Conservation (phyloP, 1,140 invertebrate genomes). For the Drosophila oshimai region DNA sequence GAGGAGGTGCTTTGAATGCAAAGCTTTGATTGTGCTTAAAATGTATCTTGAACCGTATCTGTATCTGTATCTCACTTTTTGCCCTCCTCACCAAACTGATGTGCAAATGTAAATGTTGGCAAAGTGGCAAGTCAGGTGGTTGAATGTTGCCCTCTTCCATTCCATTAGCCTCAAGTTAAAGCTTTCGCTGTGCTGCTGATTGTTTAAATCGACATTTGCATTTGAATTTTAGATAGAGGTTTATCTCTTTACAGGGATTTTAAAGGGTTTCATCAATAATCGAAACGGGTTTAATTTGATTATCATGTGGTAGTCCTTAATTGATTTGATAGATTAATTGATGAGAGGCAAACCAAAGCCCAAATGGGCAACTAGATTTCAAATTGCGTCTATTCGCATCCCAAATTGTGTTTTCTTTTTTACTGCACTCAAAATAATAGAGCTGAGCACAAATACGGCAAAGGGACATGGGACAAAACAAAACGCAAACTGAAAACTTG, state of each 20-base stretch:
- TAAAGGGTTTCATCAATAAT: neutral
- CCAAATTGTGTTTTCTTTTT: constrained; percentile 58
- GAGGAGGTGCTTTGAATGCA: constrained; percentile 35
- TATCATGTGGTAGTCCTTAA: constrained; percentile 47
- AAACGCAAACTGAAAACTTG: neutral
- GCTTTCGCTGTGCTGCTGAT: constrained; percentile 17
- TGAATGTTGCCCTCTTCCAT: constrained; percentile 44
- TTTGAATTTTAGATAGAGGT: constrained; percentile 11
- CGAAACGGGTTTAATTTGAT: constrained; percentile 58
- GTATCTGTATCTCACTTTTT: constrained; percentile 51
- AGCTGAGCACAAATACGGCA: constrained; percentile 40
- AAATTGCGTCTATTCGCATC: no score
- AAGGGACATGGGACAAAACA: constrained; percentile 14
- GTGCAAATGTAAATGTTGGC: constrained; percentile 60
- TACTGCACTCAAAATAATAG: constrained; percentile 74
- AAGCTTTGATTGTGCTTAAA: constrained; percentile 63
- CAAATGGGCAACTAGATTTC: constrained; percentile 5
- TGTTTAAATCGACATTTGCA: constrained; percentile 40
- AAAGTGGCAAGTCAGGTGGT: constrained; percentile 58
- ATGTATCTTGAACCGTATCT: constrained; percentile 47
- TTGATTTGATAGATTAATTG: constrained; percentile 70
- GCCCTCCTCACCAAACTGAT: constrained; percentile 18
- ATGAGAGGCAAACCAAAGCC: constrained; percentile 29
- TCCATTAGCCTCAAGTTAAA: constrained; percentile 62
- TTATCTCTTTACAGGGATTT: neutral